Evolutionary conservation across 2,888 invertebrate species (phyloP), one percentile per base, ranked within the genome.

Genomic region (Atethmia centrago): DNA sequence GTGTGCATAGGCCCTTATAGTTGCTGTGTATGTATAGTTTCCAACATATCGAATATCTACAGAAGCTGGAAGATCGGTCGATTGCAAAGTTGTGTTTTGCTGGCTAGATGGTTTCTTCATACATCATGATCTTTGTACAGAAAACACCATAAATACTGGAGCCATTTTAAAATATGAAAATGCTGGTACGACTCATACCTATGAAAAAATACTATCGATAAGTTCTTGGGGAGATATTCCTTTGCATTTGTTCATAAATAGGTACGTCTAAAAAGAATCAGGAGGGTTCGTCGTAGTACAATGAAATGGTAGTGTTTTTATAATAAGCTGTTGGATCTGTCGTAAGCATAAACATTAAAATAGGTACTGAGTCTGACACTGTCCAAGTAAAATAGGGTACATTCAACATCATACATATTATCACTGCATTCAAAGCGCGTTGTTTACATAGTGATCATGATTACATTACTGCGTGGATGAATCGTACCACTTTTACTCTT

Each of bases 371-470:
- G 31, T 31, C 31, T 36, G 56, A 75, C 21, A 53, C 28, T 31
- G 51, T 31, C 8, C 70, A 70, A n/a, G 31, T 59, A 59, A 59
- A 78, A 53, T 53, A 36, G 19, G 68, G 68, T 45, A 47, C 36
- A 45, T 80, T 74, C 74, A 49, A 65, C 9, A 70, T 77, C 61
- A 77, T 21, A 68, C 31, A 53, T 49, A 55, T 61, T 75, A 80
- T 62, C 49, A 66, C 42, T 40, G 59, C 73, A 73, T 72, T 82
- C 36, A 58, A 40, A 56, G 76, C 45, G 31, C 47, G 63, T 63
- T 79, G 79, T 80, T 80, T 80, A 80, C 66, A 77, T 40, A 82
- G 71, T 82, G 78, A 82, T 82, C 71, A 55, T 62, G 64, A 79
- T 55, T 64, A 70, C 28, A 55, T 65, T 72, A 69, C 62, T 70